These are phyloP conservation scores for Pseudochaenichthys georgianus DNA, from an alignment of 2,797 vertebrate genomes.

Conservation along the genomic window DNA sequence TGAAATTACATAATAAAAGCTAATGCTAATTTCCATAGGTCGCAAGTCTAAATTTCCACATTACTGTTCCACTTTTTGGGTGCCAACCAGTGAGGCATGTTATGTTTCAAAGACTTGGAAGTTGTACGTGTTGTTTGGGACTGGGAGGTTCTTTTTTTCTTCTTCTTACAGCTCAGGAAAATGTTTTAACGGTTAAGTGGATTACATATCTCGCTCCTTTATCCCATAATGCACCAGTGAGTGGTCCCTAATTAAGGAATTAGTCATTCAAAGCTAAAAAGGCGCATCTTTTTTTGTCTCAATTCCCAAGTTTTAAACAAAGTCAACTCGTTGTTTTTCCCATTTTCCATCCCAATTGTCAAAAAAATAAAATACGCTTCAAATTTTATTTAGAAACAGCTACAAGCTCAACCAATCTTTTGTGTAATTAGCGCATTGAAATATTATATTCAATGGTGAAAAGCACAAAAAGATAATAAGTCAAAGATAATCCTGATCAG, in stretches of 20 bases:
- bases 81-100: constrained; percentile 29
- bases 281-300: too few relatives aligned
- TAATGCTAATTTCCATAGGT: constrained; percentile 55
- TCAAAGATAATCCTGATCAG: too few relatives aligned
- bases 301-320: too few relatives aligned
- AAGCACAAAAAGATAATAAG: too few relatives aligned
- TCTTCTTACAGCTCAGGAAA: not conserved
- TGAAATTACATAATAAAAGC: constrained; percentile 63
- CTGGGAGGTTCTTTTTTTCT: not conserved
- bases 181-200: constrained; percentile 11
- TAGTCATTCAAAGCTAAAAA: not conserved
- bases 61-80: not conserved
- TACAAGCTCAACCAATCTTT: too few relatives aligned
- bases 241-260: not conserved
- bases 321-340: too few relatives aligned
- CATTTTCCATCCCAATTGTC: too few relatives aligned
- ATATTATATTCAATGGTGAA: not conserved
- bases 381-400: too few relatives aligned
- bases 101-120: constrained; percentile 28
- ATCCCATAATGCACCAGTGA: constrained; percentile 4
- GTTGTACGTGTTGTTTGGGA: not conserved
- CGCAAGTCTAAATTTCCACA: constrained; percentile 59
- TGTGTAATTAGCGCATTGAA: not conserved
- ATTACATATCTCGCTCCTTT: not conserved
- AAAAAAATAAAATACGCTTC: too few relatives aligned